Base-by-base conservation (phyloP, 2,113 vertebrate species). In the Hippocampus zosterae region DNA sequence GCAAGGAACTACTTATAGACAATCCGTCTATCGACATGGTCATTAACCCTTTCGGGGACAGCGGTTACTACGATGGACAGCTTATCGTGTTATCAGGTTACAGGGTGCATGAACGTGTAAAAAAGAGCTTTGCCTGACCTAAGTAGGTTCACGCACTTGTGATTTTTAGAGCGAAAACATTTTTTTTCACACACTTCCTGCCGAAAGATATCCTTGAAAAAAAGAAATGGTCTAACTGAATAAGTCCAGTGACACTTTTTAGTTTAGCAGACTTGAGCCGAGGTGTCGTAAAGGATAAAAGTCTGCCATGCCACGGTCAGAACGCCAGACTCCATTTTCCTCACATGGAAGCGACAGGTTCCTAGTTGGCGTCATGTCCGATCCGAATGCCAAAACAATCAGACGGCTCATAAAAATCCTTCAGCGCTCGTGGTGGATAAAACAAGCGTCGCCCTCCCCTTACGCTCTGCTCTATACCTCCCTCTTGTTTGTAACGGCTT, bases 141-240 rank as follows among this genome's bases (percentile, higher is more conserved):
- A 71, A 68, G 42, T 76, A 71, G 73, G 8, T 53, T 53, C 71
- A 46, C 68, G 56, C 55, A 84, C 63, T 76, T 89, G 88, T 84
- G 87, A 86, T 72, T 86, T 87, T 83, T 89, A 84, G 82, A 87
- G 73, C 62, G 15, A 70, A 56, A 66, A 69, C 68, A 56, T 48
- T 33, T 33, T 33, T 61, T 37, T 18, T 5, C 53, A 74, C 69
- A 66, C 70, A 50, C 69, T 75, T 85, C 77, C 73, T 82, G 67
- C 50, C 57, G 16, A 74, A 84, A 76, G 78, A 85, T 85, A 78
- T 82, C 81, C 3, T 23, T 15, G 29, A 57, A 16, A 86, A 84
- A 84, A 84, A 82, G 40, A 46, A 67, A 55, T n/a, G 72, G 74
- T 78, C 80, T 72, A 62, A 76, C 74, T 80, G 75, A 81, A 27